Evolutionary conservation across 2,888 invertebrate species (phyloP), one percentile per base, ranked within the genome.

Genomic region (Drosophila borborema): DNA sequence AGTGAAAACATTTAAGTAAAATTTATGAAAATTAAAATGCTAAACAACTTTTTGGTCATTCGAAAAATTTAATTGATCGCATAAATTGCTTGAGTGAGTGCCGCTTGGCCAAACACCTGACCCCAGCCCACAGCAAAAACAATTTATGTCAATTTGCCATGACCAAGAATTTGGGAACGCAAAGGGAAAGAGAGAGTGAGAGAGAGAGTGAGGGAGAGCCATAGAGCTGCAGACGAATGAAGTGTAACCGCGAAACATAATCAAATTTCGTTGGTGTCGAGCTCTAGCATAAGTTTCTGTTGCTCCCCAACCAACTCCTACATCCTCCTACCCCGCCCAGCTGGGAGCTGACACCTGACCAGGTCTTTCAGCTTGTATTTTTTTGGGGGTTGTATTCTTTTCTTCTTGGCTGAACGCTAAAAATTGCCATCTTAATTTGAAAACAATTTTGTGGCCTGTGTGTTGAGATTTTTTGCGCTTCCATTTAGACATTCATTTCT

Each of bases 21-120:
- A 91, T 91, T 91, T 92, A 91, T 91, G 91, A 91, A 91, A 92
- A 91, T 92, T 92, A 92, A 92, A 92, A 91, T 87, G 67, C 71
- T 49, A 81, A 66, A 90, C 80, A 82, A 90, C 85, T 87, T 83
- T 83, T 74, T 77, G 89, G 80, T 81, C 89, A 89, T 85, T 90
- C 80, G 74, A 61, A 89, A 80, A 86, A 88, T 86, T 91, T 90
- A 90, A 90, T 91, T 90, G 90, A 89, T 81, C 82, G 67, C 91
- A 90, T 90, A 90, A 90, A 90, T 91, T 90, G 73, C 56, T 74
- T 64, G 81, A 66, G 56, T 64, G 72, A 58, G 58, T 63, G 45
- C 41, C 38, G 23, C 46, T 23, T 16, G 23, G 46, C 28, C 16
- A 49, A 0, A 23, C 23, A 14, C 43, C 10, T 10, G 2, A 28